Conservation (phyloP, 2,888 invertebrate genomes). For the Pachycephus smyrnensis region DNA sequence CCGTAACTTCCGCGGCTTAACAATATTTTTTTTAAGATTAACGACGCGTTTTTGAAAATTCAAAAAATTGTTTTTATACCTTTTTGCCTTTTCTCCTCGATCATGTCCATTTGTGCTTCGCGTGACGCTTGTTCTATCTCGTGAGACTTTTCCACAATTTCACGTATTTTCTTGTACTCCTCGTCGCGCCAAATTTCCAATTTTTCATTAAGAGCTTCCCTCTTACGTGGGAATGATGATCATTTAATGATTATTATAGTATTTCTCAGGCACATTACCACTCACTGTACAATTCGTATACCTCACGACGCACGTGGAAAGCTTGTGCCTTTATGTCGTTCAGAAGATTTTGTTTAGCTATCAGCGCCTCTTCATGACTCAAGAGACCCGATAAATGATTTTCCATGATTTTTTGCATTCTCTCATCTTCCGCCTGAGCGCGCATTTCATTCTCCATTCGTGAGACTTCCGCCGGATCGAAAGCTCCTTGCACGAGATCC, state of each 20-base stretch:
- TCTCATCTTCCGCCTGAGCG: slow-evolving; percentile 11
- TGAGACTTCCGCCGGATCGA: slow-evolving; percentile 10
- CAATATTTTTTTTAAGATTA: background rate
- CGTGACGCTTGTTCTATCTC: slow-evolving; percentile 31
- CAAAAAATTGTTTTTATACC: slow-evolving; percentile 19
- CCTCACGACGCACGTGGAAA: slow-evolving; percentile 11
- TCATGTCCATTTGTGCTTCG: slow-evolving; percentile 28
- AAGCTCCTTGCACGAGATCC: slow-evolving; percentile 15
- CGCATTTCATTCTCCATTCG: slow-evolving; percentile 14
- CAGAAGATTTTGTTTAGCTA: slow-evolving; percentile 15
- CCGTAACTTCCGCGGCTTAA: slow-evolving; percentile 34
- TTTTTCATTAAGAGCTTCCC: slow-evolving; percentile 29
- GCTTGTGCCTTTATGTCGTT: slow-evolving; percentile 11
- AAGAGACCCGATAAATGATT: slow-evolving; percentile 16
- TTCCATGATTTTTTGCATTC: slow-evolving; percentile 14
- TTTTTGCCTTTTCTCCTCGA: slow-evolving; percentile 36
- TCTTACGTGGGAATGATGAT: slow-evolving; percentile 18
- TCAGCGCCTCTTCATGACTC: slow-evolving; percentile 15
- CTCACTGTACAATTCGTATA: background rate
- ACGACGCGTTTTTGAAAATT: too few species aligned
- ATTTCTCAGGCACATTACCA: background rate
- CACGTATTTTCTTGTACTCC: slow-evolving; percentile 26
- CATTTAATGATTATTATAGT: background rate
- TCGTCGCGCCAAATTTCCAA: slow-evolving; percentile 29
- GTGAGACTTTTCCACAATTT: slow-evolving; percentile 33